Conservation (phyloP, 2,113 vertebrate genomes). For the Colius striatus region DNA sequence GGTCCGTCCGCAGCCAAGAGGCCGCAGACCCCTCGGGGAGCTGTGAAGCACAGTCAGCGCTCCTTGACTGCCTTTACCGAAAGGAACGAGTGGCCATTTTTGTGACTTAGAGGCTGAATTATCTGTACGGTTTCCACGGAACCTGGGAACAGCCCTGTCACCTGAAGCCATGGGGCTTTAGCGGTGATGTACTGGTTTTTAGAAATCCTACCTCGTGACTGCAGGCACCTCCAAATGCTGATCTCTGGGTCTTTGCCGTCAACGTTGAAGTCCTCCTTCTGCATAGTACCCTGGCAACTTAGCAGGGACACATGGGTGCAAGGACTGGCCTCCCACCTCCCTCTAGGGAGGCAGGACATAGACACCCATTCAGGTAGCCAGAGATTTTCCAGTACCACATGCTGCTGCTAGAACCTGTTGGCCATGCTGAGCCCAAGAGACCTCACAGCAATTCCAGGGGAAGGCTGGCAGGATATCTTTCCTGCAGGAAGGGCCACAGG, state of each 20-base stretch:
- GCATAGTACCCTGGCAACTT: background rate
- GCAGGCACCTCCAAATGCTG: background rate
- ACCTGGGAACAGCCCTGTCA: background rate
- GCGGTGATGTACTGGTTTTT: background rate
- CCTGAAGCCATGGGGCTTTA: background rate
- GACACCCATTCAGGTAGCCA: background rate
- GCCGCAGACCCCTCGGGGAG: too few species aligned
- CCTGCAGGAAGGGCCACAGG: too few species aligned
- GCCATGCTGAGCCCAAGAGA: background rate
- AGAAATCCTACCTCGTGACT: background rate
- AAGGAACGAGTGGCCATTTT: too few species aligned
- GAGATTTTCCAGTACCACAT: background rate
- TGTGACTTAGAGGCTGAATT: background rate
- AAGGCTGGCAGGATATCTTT: background rate
- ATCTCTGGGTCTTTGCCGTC: background rate
- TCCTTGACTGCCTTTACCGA: background rate
- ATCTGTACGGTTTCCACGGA: too few species aligned
- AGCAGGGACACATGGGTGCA: rapidly evolving
- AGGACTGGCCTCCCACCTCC: background rate
- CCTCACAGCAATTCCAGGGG: rapidly evolving
- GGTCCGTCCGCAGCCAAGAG: background rate
- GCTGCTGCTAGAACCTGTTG: background rate
- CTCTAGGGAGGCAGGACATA: background rate
- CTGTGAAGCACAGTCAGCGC: background rate
- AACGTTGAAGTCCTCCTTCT: background rate